Evolutionary conservation across 2,113 vertebrate genomes (phyloP).

Genomic region (Sporophila hypoxantha): DNA sequence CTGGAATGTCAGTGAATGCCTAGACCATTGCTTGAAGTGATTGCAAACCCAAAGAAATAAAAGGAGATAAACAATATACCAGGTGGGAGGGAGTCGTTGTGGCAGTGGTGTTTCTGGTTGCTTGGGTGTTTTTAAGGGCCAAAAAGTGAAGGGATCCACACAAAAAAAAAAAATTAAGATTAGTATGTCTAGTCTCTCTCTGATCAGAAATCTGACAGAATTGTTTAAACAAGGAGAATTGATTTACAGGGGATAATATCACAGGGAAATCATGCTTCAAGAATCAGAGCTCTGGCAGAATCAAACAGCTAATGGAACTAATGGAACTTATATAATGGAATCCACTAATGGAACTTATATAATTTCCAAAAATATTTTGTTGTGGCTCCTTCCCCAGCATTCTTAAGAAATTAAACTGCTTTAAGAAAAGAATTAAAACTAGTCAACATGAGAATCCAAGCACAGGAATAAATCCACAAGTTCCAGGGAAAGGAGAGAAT

Average conservation of each 20-base stretch:
- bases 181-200: not conserved
- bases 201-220: not conserved
- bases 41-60: not conserved
- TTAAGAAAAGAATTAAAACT: not conserved
- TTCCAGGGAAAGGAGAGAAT: not conserved
- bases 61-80: not conserved
- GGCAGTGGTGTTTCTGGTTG: not conserved
- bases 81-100: not conserved
- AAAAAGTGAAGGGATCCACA: not conserved
- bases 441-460: not conserved
- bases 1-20: not conserved
- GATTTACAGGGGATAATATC: not conserved
- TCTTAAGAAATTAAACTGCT: not conserved
- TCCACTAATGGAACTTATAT: not conserved
- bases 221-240: not conserved
- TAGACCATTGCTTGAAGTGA: not conserved
- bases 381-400: not conserved
- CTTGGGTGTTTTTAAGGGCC: not conserved
- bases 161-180: not conserved
- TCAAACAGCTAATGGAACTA: not conserved
- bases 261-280: not conserved
- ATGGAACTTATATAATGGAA: not conserved
- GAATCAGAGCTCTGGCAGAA: not conserved
- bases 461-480: not conserved
- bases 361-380: not conserved